These are phyloP conservation scores for Mastomys coucha DNA, from an alignment of 2,113 vertebrate genomes.

Conservation along the genomic window DNA sequence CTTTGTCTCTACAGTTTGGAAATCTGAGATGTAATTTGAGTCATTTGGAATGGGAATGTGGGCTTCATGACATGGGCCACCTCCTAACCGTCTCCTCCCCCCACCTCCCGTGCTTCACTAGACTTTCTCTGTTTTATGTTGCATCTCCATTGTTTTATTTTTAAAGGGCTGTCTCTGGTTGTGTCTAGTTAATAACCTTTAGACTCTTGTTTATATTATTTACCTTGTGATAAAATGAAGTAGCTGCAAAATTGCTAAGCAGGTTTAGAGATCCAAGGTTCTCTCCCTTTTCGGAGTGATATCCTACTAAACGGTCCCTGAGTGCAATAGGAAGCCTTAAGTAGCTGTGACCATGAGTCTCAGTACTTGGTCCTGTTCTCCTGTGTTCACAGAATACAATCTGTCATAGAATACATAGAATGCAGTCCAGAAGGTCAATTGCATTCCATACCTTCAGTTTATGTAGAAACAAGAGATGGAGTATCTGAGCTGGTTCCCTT, in stretches of 20 bases:
- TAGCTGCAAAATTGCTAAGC: not conserved
- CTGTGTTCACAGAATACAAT: not conserved
- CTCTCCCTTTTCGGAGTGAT: not conserved
- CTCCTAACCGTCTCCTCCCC: not conserved
- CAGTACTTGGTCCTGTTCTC: not conserved
- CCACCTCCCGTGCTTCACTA: not conserved
- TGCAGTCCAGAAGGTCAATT: not conserved
- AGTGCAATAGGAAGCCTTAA: not conserved
- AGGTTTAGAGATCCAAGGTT: not conserved
- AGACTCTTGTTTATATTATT: not conserved
- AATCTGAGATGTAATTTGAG: not conserved
- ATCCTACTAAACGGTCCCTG: not conserved
- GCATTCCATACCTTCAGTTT: not conserved
- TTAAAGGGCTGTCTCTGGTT: not conserved
- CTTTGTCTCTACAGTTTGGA: not conserved
- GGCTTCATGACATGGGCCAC: not conserved
- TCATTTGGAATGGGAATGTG: not conserved
- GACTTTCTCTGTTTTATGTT: slow-evolving; percentile 42
- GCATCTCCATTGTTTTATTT: not conserved
- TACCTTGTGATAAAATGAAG: not conserved
- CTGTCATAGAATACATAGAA: not conserved
- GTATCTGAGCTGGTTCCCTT: not conserved
- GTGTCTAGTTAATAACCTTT: not conserved
- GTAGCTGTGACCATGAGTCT: not conserved
- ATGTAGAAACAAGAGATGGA: not conserved